Base-by-base conservation (phyloP, 2,113 vertebrate species). In the Ptyas mucosa region DNA sequence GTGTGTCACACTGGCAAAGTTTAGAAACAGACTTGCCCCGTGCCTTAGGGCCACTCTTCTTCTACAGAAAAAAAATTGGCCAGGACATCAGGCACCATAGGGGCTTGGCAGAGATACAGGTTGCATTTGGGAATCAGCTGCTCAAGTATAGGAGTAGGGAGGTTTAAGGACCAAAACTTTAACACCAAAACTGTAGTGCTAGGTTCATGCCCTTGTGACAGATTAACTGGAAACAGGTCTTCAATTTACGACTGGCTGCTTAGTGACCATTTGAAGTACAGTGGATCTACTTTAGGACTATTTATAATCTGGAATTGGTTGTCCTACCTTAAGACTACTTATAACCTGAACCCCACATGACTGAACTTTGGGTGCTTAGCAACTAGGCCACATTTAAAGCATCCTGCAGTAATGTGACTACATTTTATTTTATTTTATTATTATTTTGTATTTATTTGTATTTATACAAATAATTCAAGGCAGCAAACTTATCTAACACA, bases 1-100 rank as follows among this genome's bases (percentile, higher is more conserved):
- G 92, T 90, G 92, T 64, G 89, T 89, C 92, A 93, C 29, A 23
- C 46, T 85, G 89, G 55, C 89, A 93, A 54, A 29, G 21, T 86
- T 85, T 69, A 81, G 92, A 93, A 89, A 55, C 53, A n/a, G 81
- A 85, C 81, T 93, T 90, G 89, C 88, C 88, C 89, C 57, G 5
- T 61, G 81, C 75, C 92, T 85, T 90, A 53, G 81, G 89, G 92
- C 89, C 46, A 53, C 89, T 39, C n/a, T 93, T 26, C 29, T 93
- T 93, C 54, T 54, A 53, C 89, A 64, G 89, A 49, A 34, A 49
- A 86, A 24, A 43, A 58, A 26, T 87, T 93, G 89, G 75, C 81
- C 86, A 86, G 89, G 55, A 90, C 89, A 86, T 55, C 55, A 64
- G 46, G 81, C 89, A 18, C 92, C 89, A 93, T 43, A 64, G 89